A percentile compares a stretch with the other conserved stretches of the same genome.
phyloP scores from a whole-genome alignment of 2,113 vertebrate species.

The Telmatochromis brachygnathus region DNA sequence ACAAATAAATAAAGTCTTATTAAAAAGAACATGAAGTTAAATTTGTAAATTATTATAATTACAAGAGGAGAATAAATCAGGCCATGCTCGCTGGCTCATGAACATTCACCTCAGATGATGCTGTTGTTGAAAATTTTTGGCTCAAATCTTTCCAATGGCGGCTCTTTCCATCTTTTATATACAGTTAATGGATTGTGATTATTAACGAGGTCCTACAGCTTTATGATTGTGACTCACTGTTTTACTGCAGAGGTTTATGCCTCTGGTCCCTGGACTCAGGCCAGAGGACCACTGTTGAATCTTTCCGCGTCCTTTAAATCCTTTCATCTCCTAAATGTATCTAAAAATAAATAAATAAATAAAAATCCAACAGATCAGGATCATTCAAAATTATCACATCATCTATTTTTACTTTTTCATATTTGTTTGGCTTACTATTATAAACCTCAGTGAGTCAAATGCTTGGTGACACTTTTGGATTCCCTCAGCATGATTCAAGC shows the following conservation, averaged over 20 bases:
- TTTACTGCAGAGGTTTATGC: neutral
- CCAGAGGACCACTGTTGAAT: neutral
- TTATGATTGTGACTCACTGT: neutral
- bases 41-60: neutral
- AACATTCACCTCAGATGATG: neutral
- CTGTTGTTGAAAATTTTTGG: neutral
- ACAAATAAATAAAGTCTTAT: neutral
- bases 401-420: neutral
- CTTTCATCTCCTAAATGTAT: neutral
- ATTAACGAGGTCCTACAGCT: neutral
- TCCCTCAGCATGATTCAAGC: neutral
- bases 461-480: neutral
- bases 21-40: neutral
- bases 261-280: neutral
- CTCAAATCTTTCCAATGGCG: neutral
- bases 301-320: accelerated
- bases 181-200: neutral
- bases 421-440: neutral
- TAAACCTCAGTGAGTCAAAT: neutral
- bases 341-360: neutral
- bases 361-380: neutral
- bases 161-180: neutral
- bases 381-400: neutral
- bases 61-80: neutral
- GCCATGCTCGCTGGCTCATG: neutral